Conservation (phyloP, 2,113 vertebrate species). For the Cyphomyrus plagiostoma region DNA sequence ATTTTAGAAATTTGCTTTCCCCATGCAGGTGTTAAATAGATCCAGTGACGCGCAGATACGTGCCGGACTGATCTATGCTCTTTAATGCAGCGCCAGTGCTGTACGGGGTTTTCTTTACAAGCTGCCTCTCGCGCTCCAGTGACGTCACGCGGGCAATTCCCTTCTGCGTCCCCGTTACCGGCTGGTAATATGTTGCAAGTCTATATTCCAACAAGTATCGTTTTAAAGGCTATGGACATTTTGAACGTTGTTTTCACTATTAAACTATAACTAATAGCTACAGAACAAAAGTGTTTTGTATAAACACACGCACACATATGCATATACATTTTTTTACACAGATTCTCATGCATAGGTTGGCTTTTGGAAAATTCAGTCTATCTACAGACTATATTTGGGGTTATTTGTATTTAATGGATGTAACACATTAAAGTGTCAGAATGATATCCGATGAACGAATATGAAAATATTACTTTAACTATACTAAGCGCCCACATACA, state of each 20-base stretch:
- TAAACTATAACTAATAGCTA: not conserved
- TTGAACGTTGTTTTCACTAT: not conserved
- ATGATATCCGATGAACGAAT: not conserved
- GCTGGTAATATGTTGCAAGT: constrained; percentile 1
- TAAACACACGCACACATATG: not conserved
- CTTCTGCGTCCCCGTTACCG: not conserved
- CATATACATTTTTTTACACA: not conserved
- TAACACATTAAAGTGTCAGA: not conserved
- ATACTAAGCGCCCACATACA: not conserved
- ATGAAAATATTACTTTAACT: not conserved
- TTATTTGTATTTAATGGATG: not conserved
- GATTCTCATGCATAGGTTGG: not conserved
- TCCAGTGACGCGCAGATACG: constrained; percentile 47
- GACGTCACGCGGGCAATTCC: constrained; percentile 63
- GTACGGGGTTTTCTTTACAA: constrained; percentile 61
- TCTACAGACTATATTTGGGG: not conserved
- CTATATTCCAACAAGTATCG: not conserved
- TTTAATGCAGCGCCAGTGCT: constrained; percentile 40
- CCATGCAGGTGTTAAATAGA: constrained; percentile 57
- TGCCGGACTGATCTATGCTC: constrained; percentile 46
- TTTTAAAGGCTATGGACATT: constrained; percentile 6
- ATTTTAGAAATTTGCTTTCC: constrained; percentile 40
- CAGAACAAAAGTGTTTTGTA: not conserved
- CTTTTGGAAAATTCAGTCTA: not conserved
- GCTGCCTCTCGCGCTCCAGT: constrained; percentile 51